A percentile compares a stretch with the other conserved stretches of the same genome.
Conservation (phyloP, 2,888 invertebrate genomes). For the Timema cristinae region DNA sequence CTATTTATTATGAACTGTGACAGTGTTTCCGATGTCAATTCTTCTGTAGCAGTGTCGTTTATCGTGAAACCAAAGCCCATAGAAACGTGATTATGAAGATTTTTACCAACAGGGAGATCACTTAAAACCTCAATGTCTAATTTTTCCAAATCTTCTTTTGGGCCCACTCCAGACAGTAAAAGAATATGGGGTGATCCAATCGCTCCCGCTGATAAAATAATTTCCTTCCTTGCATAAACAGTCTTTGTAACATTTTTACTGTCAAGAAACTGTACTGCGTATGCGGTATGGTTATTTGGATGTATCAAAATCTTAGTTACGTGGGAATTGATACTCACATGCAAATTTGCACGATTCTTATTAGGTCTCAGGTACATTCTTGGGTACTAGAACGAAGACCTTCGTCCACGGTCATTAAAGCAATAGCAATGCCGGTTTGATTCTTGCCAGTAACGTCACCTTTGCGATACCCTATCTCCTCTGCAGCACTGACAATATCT, state of each 20-base stretch:
- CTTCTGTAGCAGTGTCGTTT: constrained; percentile 41
- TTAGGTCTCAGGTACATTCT: constrained; percentile 1
- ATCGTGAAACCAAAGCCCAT: constrained; percentile 54
- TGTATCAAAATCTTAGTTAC: constrained; percentile 12
- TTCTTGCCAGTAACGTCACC: constrained; percentile 42
- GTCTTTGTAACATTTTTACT: not conserved
- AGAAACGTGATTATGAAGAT: constrained; percentile 45
- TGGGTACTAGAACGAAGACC: not conserved
- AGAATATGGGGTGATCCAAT: constrained; percentile 11
- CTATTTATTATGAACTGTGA: constrained; percentile 57
- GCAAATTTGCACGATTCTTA: not conserved
- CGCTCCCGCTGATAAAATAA: constrained; percentile 12
- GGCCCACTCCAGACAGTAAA: constrained; percentile 16
- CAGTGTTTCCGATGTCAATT: constrained; percentile 41
- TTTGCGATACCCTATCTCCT: constrained; percentile 42
- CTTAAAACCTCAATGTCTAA: constrained; percentile 3
- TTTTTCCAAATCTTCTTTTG: not conserved
- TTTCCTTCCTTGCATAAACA: constrained; percentile 9
- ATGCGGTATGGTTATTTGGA: not conserved
- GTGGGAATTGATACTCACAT: not conserved
- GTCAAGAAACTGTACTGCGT: constrained; percentile 3
- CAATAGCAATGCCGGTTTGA: constrained; percentile 29
- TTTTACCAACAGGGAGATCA: not conserved
- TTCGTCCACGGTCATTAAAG: constrained; percentile 35
- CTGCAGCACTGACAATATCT: constrained; percentile 43